Conservation (phyloP, 2,113 vertebrate species). For the Phaethon lepturus region DNA sequence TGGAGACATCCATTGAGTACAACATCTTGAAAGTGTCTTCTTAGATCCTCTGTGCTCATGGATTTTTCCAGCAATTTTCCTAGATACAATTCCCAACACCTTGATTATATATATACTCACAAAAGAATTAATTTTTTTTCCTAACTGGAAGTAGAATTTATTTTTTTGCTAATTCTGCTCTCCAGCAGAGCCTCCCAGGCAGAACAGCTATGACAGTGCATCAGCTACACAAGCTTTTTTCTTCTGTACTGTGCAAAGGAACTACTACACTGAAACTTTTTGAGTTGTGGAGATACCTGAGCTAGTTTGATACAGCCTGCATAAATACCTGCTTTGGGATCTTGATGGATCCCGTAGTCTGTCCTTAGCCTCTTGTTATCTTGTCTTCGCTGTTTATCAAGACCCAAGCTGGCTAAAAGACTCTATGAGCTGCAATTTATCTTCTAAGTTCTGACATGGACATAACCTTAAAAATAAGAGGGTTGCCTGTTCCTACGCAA, state of each 20-base stretch:
- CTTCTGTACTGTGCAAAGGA: neutral
- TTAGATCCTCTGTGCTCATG: neutral
- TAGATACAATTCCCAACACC: neutral
- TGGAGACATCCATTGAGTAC: neutral
- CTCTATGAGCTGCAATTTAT: neutral
- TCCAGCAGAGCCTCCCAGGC: fast-evolving
- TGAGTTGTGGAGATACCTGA: neutral
- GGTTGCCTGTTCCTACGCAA: neutral
- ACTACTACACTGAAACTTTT: neutral
- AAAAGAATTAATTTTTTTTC: neutral
- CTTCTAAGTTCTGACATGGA: neutral
- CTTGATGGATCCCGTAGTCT: fast-evolving
- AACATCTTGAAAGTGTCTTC: neutral
- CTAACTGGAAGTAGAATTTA: neutral
- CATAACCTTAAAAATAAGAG: neutral
- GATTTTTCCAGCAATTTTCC: neutral
- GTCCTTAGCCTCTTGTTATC: neutral
- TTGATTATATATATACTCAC: neutral
- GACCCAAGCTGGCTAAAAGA: neutral
- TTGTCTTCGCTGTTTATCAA: neutral
- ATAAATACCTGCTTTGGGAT: neutral
- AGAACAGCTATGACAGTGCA: neutral
- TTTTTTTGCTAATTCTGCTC: neutral
- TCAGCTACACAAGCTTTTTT: neutral
- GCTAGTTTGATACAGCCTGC: neutral